phyloP scores from a whole-genome alignment of 2,113 vertebrate genomes.

The Haemorhous mexicanus region DNA sequence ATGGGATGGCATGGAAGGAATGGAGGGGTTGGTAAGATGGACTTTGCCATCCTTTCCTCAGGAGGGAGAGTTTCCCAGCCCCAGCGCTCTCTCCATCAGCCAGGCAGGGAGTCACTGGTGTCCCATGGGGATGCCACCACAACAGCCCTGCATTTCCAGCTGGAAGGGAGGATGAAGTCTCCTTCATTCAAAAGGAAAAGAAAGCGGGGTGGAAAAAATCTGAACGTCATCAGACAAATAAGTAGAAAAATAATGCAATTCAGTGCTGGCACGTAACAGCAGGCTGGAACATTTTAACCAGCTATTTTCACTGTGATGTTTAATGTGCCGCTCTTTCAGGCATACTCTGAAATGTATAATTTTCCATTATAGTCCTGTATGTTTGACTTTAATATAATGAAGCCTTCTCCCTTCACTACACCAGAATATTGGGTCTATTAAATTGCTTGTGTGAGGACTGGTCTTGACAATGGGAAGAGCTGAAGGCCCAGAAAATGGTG shows the following conservation, averaged over 20 bases:
- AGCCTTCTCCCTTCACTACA: conserved; percentile 62
- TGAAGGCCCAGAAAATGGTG: conserved; percentile 27
- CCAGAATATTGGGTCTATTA: conserved; percentile 52
- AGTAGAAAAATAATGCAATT: conserved; percentile 47
- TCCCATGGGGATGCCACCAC: accelerated
- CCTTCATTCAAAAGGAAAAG: background rate
- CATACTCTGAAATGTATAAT: conserved; percentile 65
- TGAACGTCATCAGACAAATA: conserved; percentile 30
- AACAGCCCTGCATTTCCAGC: background rate
- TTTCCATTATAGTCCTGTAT: conserved; percentile 68
- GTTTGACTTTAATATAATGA: conserved; percentile 70
- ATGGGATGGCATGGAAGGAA: accelerated
- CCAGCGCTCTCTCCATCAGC: background rate
- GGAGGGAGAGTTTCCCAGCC: background rate
- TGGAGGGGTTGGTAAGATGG: accelerated
- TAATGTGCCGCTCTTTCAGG: conserved; percentile 40
- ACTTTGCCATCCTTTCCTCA: background rate
- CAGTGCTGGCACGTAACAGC: conserved; percentile 27
- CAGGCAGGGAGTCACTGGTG: background rate
- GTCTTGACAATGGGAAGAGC: conserved; percentile 8
- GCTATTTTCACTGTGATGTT: conserved; percentile 60
- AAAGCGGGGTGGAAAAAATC: background rate
- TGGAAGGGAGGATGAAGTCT: background rate
- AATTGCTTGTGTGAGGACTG: conserved; percentile 13
- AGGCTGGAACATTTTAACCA: conserved; percentile 58